Base-by-base conservation (phyloP, 2,113 vertebrate species). In the Loxodonta africana region DNA sequence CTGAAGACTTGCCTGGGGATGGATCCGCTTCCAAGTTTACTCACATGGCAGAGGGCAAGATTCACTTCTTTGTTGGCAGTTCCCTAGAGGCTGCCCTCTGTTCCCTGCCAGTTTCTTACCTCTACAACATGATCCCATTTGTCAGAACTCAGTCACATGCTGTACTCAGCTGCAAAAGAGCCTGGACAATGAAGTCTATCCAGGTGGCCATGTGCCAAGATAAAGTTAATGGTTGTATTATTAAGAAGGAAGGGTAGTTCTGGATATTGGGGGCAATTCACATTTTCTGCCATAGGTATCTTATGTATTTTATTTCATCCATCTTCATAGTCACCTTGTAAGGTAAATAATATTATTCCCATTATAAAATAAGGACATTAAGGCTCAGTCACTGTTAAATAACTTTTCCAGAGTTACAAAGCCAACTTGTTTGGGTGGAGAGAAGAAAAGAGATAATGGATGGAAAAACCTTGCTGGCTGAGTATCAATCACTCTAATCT, bases 201-300 rank as follows among this genome's bases (percentile, higher is more conserved):
- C 12, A 30, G 30, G 28, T 41, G 15, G 28, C 10, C 21, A 48
- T 84, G 6, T 30, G 17, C 7, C 26, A 94, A 73, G 37, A 73
- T 95, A 95, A 95, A 95, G 84, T 76, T 83, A 88, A 80, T 30
- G 37, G n/a, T 93, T 90, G 25, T 81, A 8, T 5, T 88, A 44
- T 48, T 73, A 91, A 71, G 28, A 7, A 85, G 57, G 23, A 89
- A 88, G 5, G 1, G 3, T 63, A 48, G 41, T 82, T 41, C 2
- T n/a, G 20, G 81, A 33, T 77, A 46, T 10, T 69, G 53, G 53
- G 21, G 78, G 44, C 4, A 80, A 90, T 33, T 83, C 69, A n/a
- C 65, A 3, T 11, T 80, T 94, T 94, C 44, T 90, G 63, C 7
- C n/a, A 60, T 12, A 48, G 46, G 89, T 2, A 53, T 48, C 83